Evolutionary conservation across 2,888 invertebrate species (phyloP), one percentile per base, ranked within the genome.

Genomic region (Synanthedon tipuliformis): DNA sequence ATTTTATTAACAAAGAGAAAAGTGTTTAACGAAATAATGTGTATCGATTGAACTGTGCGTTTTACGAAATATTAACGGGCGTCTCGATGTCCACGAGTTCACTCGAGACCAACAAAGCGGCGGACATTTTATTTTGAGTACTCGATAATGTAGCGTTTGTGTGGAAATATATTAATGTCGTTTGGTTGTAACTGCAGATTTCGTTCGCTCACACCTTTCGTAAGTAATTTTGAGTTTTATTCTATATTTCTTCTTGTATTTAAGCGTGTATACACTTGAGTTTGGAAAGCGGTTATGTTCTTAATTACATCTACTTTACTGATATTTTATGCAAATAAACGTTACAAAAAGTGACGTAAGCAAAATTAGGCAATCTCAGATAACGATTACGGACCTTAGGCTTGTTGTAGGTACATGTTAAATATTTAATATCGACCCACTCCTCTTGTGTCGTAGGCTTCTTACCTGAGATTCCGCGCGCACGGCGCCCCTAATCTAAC

Each of bases 111-210:
- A 85, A 87, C 87, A 85, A 86, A 86, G 88, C 88, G 88, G 88
- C 88, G 87, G 88, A 88, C 88, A 88, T 88, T 88, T 88, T 88
- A 88, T 88, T 88, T 88, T 85, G 85, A 86, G 82, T 83, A 82
- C 80, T 86, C 81, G 84, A 88, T 87, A 87, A 88, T 88, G 88
- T 88, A 88, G 88, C 85, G 78, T 83, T 85, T 83, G 86, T 80
- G 78, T 84, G 73, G 83, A 81, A 83, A 34, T 84, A 86, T 77
- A 84, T 84, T 86, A 77, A 87, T 86, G 86, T 84, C 82, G 79
- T 85, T 87, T 86, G 78, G 83, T 86, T 81, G 77, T 78, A 78
- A 74, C 77, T 81, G 82, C 71, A 77, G 74, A 81, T 80, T 83
- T 82, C 77, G 80, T 84, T 78, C 82, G 84, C 83, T 82, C 78